Evolutionary conservation across 2,113 vertebrate genomes (phyloP).

Genomic region (Pseudorectes ferrugineus): DNA sequence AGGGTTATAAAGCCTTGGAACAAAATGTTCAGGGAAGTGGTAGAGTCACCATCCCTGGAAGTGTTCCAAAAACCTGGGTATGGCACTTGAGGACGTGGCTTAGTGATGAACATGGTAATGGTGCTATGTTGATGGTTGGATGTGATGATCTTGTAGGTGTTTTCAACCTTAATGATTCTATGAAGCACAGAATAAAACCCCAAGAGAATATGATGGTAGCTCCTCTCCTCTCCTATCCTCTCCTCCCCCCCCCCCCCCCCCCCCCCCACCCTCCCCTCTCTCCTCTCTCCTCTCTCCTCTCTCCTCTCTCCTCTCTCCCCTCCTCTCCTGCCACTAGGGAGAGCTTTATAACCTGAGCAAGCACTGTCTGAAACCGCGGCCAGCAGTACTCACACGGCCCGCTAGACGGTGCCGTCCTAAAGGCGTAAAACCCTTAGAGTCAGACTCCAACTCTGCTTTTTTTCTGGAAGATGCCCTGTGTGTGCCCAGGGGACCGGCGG

Average conservation of each 20-base stretch:
- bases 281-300: too few species aligned
- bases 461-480: accelerated
- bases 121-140: background rate
- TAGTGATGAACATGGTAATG: background rate
- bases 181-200: background rate
- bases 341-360: background rate
- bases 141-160: background rate
- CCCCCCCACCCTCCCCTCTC: background rate
- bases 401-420: constrained; percentile 56
- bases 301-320: background rate
- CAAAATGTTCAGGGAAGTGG: background rate
- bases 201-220: background rate
- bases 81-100: background rate
- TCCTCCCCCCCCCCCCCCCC: background rate
- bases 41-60: background rate
- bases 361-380: accelerated
- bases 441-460: accelerated
- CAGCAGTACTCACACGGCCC: background rate
- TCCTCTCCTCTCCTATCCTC: too few species aligned
- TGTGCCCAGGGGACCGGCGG: accelerated
- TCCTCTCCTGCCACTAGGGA: too few species aligned
- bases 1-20: background rate
- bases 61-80: background rate
- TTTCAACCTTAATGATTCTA: background rate
- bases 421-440: background rate